Evolutionary conservation across 2,888 invertebrate species (phyloP).

Genomic region (Synergus japonicus): DNA sequence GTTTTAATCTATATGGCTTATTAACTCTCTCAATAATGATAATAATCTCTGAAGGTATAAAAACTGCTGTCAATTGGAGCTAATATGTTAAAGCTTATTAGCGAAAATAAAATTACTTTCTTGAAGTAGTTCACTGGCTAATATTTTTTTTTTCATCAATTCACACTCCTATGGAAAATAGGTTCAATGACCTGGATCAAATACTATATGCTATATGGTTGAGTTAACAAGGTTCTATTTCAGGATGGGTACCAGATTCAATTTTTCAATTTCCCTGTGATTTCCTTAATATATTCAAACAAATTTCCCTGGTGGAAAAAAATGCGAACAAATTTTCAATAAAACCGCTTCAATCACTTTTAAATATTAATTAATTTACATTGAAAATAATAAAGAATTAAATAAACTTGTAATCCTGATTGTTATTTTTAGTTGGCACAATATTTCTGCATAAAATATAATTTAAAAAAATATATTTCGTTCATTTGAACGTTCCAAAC

Average conservation of each 20-base stretch:
- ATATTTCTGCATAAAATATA: too few species aligned
- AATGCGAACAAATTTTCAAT: too few species aligned
- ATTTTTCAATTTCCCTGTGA: too few species aligned
- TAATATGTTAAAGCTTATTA: background rate
- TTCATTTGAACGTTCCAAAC: too few species aligned
- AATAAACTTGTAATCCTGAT: too few species aligned
- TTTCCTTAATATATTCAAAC: background rate
- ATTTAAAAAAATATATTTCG: too few species aligned
- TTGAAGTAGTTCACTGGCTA: slow-evolving; percentile 20
- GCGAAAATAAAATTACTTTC: background rate
- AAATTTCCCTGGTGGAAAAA: too few species aligned
- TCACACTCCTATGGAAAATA: slow-evolving; percentile 11
- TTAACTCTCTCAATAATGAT: background rate
- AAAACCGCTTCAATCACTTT: too few species aligned
- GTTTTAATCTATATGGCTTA: background rate
- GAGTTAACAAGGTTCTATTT: background rate
- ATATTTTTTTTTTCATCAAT: slow-evolving; percentile 11
- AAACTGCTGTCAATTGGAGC: background rate
- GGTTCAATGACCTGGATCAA: slow-evolving; percentile 28
- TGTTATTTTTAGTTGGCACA: too few species aligned
- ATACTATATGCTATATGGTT: background rate
- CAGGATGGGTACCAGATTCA: background rate
- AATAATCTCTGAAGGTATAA: slow-evolving; percentile 1
- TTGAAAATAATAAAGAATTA: too few species aligned
- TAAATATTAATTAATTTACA: too few species aligned